Percentiles rank a stretch among this genome's conserved stretches.
Conservation (phyloP, 2,797 vertebrate species). For the Halcyon badia region DNA sequence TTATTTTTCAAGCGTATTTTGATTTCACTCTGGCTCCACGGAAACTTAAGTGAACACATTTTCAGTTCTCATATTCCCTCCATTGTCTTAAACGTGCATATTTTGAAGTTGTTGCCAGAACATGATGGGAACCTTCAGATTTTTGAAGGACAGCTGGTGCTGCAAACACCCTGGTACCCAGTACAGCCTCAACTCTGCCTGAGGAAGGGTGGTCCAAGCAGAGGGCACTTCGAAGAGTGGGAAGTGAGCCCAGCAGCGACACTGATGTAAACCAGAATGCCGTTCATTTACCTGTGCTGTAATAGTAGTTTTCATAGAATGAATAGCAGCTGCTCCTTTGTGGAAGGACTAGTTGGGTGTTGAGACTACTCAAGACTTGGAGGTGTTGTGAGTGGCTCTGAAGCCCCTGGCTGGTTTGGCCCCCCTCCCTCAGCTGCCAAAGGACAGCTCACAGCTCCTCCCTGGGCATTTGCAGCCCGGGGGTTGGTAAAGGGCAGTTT, state of each 20-base stretch:
- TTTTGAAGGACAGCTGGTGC: neutral
- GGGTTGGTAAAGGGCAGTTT: neutral
- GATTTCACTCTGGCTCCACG: neutral
- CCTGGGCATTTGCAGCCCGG: neutral
- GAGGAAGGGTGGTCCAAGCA: neutral
- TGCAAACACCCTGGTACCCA: neutral
- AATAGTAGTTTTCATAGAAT: neutral
- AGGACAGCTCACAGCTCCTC: neutral
- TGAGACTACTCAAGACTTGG: neutral
- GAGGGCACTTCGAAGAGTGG: neutral
- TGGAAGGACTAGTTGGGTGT: neutral
- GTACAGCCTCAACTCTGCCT: neutral
- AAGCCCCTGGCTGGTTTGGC: neutral
- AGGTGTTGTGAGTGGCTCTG: rapidly evolving
- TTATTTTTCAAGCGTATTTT: neutral
- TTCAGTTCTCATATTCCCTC: neutral
- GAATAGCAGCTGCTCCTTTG: rapidly evolving
- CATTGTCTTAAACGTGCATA: neutral
- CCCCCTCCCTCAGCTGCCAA: neutral
- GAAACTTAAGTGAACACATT: neutral
- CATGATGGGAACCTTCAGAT: neutral
- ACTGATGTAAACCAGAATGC: neutral
- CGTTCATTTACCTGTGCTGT: neutral
- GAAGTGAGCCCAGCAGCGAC: neutral
- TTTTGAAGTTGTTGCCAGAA: neutral